A percentile compares a stretch with the other conserved stretches of the same genome.
phyloP scores from a whole-genome alignment of 2,113 vertebrate genomes.

The Notothenia coriiceps region DNA sequence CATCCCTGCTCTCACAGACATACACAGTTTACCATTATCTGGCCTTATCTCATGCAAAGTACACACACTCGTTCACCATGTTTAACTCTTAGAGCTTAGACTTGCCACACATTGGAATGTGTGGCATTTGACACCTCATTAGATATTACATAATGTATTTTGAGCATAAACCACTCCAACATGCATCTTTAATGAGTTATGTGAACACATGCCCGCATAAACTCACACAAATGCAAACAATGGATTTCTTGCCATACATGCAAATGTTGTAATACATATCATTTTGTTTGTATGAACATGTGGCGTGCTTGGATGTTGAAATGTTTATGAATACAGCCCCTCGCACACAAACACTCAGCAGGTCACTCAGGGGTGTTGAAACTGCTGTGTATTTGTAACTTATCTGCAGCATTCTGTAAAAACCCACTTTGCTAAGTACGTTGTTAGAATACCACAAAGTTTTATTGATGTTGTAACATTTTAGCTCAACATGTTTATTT shows the following conservation, averaged over 20 bases:
- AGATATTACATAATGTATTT: slow-evolving; percentile 8
- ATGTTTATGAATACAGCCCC: slow-evolving; percentile 17
- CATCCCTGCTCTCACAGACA: background rate
- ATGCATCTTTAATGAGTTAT: slow-evolving; percentile 4
- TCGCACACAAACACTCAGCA: slow-evolving; percentile 37
- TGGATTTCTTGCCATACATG: background rate
- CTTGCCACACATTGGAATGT: slow-evolving; percentile 39
- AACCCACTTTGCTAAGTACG: background rate
- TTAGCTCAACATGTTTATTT: slow-evolving; percentile 25
- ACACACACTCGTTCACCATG: slow-evolving; percentile 51
- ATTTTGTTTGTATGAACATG: slow-evolving; percentile 35
- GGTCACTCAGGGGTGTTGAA: slow-evolving; percentile 50
- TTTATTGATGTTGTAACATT: slow-evolving; percentile 37
- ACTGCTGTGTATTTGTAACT: slow-evolving; percentile 32
- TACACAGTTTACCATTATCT: slow-evolving; percentile 39
- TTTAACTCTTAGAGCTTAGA: slow-evolving; percentile 46
- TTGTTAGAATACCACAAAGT: slow-evolving; percentile 6
- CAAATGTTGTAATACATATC: slow-evolving; percentile 4
- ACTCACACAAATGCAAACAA: background rate
- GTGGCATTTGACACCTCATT: slow-evolving; percentile 61
- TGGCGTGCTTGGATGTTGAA: slow-evolving; percentile 15
- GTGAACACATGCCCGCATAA: background rate
- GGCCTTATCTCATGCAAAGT: slow-evolving; percentile 35
- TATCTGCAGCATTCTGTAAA: slow-evolving; percentile 27
- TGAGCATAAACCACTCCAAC: background rate